Percentiles rank a stretch among this genome's conserved stretches.
Conservation (phyloP, 2,888 invertebrate genomes). For the Lasioglossum villosulum region DNA sequence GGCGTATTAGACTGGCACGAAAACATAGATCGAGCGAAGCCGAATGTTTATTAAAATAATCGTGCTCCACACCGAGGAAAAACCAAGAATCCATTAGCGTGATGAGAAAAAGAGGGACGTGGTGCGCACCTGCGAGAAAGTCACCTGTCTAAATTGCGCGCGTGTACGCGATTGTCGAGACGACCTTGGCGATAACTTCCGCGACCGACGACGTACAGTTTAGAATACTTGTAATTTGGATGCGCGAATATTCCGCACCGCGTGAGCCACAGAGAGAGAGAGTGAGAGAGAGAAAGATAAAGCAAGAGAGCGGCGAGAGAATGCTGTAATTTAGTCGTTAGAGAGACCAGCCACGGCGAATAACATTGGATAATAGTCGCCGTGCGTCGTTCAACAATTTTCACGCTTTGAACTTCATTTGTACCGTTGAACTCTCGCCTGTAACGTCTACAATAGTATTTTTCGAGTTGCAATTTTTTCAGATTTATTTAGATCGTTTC, state of each 20-base stretch:
- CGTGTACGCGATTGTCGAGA: conserved; percentile 18
- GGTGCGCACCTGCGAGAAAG: neutral
- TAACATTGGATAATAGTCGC: conserved; percentile 1
- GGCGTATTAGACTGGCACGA: neutral
- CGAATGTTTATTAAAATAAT: neutral
- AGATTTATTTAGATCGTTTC: too few species aligned
- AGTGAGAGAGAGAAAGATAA: neutral
- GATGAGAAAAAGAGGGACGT: neutral
- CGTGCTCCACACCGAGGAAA: neutral
- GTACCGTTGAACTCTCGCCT: neutral
- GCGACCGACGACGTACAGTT: conserved; percentile 30
- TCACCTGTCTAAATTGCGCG: conserved; percentile 38
- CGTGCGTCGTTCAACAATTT: neutral
- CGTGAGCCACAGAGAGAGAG: neutral
- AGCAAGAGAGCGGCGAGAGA: neutral
- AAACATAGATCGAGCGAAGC: neutral
- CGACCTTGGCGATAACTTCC: conserved; percentile 48
- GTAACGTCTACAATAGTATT: neutral
- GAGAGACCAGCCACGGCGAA: conserved; percentile 9
- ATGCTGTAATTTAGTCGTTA: conserved; percentile 33
- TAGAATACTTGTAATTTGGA: conserved; percentile 32
- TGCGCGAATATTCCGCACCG: conserved; percentile 24
- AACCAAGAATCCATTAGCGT: neutral
- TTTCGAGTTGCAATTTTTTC: neutral
- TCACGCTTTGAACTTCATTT: neutral